Evolutionary conservation across 92 coral and sea anemone species (phyloP), one percentile per base, ranked within the genome.

Genomic region (Bergia sp.): DNA sequence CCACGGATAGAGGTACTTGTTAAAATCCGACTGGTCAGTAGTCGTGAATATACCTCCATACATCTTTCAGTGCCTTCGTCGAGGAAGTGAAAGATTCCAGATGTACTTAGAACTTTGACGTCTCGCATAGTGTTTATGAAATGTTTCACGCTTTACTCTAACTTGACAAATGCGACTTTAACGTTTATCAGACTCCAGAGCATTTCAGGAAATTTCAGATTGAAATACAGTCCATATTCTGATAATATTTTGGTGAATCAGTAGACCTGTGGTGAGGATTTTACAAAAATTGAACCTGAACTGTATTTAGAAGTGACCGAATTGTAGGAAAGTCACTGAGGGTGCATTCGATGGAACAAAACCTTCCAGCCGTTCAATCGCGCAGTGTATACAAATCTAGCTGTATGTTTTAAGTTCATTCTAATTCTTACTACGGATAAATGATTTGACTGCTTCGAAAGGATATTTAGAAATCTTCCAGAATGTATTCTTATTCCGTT

Each of bases 61-160:
- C 49, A 21, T 41, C 78, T 69, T 37, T 71, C 66, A 84, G 66
- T 76, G 29, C 23, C 69, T 41, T 53, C 15, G 5, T 37, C 72
- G n/a, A 80, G 45, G 40, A 57, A 3, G 85, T 58, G 58, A 55
- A 37, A 37, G 37, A 80, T 80, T 57, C 40, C 82, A 79, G 16
- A n/a, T 9, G 16, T 37, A 29, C 37, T 73, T 73, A 10, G 20
- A 61, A 61, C 29, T 61, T 23, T 61, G 69, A 61, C n/a, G 29
- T 23, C 29, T 61, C 69, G 69, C 42, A 37, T 29, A 29, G 5
- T 7, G 40, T 71, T 71, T 57, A 7, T 20, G 4, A 61, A 61
- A 16, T 72, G 4, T 36, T 36, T 36, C 15, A 29, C 76, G 13
- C 43, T 72, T 72, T 42, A 11, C 42, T 20, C 13, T 10, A n/a